Percentiles rank a stretch among this genome's conserved stretches.
Evolutionary conservation across 2,797 vertebrate species (phyloP).

Genomic region (Pseudomugil tenellus): DNA sequence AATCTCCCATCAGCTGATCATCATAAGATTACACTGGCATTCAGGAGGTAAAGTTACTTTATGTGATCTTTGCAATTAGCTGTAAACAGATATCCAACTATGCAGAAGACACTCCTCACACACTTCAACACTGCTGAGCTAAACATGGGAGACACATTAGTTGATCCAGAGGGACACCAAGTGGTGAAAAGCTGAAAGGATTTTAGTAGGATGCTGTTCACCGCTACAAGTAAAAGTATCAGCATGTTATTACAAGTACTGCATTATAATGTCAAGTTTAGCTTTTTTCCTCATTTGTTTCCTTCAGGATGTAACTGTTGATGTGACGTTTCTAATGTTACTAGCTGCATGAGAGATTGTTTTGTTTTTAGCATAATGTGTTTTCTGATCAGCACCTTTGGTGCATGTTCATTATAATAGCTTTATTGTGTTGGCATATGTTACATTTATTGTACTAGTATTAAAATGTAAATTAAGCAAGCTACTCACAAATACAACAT

Average conservation of each 20-base stretch:
- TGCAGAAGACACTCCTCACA: neutral
- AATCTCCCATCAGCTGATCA: constrained; percentile 41
- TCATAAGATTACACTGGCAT: constrained; percentile 4
- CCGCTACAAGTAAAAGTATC: neutral
- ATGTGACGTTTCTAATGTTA: neutral
- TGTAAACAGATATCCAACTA: constrained; percentile 2
- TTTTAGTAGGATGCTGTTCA: neutral
- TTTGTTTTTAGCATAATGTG: neutral
- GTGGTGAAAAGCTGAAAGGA: constrained; percentile 33
- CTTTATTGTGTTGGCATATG: neutral
- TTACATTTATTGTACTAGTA: neutral
- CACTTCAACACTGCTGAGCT: neutral
- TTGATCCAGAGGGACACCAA: constrained; percentile 40
- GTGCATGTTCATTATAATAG: neutral
- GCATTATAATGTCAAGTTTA: neutral
- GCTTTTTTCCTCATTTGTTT: neutral
- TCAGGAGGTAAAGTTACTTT: constrained; percentile 10
- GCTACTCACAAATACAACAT: too few relatives aligned
- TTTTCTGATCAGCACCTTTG: neutral
- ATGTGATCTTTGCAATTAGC: constrained; percentile 14
- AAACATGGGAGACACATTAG: neutral
- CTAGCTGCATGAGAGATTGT: neutral
- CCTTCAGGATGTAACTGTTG: neutral
- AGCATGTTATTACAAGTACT: neutral
- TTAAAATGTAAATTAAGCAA: neutral